A percentile compares a stretch with the other conserved stretches of the same genome.
Evolutionary conservation across 2,113 vertebrate genomes (phyloP).

Genomic region (Onychostruthus taczanowskii): DNA sequence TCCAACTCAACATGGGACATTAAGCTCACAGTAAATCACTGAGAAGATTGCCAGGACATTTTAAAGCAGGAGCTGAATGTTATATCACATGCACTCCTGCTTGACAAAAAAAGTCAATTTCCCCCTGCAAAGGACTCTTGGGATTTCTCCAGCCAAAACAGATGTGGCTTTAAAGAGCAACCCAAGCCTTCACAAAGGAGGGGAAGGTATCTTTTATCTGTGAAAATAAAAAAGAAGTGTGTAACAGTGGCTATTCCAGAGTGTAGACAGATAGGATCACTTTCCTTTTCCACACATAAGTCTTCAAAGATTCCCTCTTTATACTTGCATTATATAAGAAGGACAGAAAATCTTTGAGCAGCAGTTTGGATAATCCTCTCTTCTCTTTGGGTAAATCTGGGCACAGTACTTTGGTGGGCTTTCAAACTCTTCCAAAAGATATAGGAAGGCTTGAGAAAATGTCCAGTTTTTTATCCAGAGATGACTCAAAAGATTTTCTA

Average conservation of each 20-base stretch:
- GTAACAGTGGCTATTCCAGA: not conserved
- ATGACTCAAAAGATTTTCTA: not conserved
- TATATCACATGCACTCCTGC: not conserved
- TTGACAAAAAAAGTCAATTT: not conserved
- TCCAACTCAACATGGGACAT: not conserved
- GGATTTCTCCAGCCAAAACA: not conserved
- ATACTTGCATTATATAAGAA: not conserved
- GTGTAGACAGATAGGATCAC: not conserved
- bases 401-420: not conserved
- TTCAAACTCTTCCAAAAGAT: conserved; percentile 12
- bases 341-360: not conserved
- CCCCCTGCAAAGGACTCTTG: not conserved
- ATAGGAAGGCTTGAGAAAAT: conserved; percentile 28
- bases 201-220: not conserved
- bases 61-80: not conserved
- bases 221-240: not conserved
- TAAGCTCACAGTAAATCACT: not conserved
- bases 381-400: not conserved
- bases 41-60: not conserved
- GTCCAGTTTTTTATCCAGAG: conserved; percentile 32
- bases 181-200: not conserved
- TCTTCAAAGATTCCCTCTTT: not conserved
- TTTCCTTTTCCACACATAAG: not conserved
- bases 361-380: not conserved
- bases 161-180: not conserved